Evolutionary conservation across 2,797 vertebrate genomes (phyloP).

Genomic region (Crax fasciolata): DNA sequence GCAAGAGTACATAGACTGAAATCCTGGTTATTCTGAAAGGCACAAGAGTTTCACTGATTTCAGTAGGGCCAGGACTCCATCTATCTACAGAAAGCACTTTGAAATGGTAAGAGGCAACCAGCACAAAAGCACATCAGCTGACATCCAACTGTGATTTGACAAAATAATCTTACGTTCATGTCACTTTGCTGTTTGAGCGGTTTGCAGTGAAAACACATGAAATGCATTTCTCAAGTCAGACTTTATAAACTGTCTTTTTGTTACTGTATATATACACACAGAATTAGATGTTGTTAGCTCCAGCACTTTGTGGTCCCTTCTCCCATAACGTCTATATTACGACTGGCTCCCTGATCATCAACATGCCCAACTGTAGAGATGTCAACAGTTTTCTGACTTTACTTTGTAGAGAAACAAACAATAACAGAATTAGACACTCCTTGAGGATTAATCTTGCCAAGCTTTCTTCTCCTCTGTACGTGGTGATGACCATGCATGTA

Average conservation of each 20-base stretch:
- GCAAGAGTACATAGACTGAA: neutral
- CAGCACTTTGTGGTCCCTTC: neutral
- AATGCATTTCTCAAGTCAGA: neutral
- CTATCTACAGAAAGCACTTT: neutral
- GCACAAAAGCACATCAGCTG: neutral
- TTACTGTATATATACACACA: fast-evolving
- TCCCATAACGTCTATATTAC: fast-evolving
- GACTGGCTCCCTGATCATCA: neutral
- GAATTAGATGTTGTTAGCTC: neutral
- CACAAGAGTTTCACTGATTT: neutral
- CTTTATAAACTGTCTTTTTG: neutral
- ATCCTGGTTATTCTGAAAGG: neutral
- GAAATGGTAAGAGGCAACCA: neutral
- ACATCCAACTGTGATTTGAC: neutral
- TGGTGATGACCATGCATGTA: neutral
- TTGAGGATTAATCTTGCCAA: neutral
- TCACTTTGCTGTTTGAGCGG: neutral
- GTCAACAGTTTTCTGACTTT: neutral
- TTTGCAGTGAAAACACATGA: neutral
- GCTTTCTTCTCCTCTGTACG: neutral
- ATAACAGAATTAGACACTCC: neutral
- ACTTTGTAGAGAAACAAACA: neutral
- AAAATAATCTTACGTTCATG: neutral
- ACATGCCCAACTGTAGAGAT: neutral
- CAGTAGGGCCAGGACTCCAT: neutral